These are phyloP conservation scores for Sorex maritimensis DNA, from an alignment of 2,797 vertebrate genomes.

Conservation along the genomic window DNA sequence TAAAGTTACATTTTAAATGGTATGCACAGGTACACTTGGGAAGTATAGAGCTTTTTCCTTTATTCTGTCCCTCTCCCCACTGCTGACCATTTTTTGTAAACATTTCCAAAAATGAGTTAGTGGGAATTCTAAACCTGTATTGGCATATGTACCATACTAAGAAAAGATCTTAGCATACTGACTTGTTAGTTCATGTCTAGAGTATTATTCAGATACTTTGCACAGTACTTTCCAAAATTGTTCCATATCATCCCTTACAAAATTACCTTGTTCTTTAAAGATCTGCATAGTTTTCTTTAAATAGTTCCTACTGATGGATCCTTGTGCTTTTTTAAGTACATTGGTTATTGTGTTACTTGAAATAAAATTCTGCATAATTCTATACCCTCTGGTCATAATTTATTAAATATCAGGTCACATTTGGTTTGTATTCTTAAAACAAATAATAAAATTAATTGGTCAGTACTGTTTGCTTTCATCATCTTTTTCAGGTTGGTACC, in stretches of 20 bases:
- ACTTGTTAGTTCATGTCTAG: constrained; percentile 12
- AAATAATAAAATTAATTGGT: constrained; percentile 63
- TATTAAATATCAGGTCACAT: neutral
- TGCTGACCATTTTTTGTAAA: constrained; percentile 32
- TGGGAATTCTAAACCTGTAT: neutral
- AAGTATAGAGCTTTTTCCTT: constrained; percentile 21
- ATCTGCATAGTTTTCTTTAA: neutral
- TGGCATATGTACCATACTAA: neutral
- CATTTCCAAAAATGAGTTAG: neutral
- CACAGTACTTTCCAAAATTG: neutral
- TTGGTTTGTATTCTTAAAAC: constrained; percentile 52
- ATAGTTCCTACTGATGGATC: neutral
- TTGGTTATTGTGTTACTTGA: constrained; percentile 24
- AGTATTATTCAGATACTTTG: neutral
- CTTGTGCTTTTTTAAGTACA: neutral
- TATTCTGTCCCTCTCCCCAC: neutral
- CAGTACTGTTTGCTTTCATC: constrained; percentile 74
- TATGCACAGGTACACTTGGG: neutral
- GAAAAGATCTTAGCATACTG: neutral
- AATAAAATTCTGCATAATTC: neutral
- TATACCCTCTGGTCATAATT: neutral
- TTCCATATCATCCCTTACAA: neutral
- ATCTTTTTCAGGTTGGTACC: constrained; percentile 95
- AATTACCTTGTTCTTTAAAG: neutral
- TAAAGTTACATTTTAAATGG: neutral